A percentile compares a stretch with the other conserved stretches of the same genome.
These are phyloP conservation scores for Australoheros scitulus DNA, from an alignment of 2,113 vertebrate genomes.

Conservation along the genomic window DNA sequence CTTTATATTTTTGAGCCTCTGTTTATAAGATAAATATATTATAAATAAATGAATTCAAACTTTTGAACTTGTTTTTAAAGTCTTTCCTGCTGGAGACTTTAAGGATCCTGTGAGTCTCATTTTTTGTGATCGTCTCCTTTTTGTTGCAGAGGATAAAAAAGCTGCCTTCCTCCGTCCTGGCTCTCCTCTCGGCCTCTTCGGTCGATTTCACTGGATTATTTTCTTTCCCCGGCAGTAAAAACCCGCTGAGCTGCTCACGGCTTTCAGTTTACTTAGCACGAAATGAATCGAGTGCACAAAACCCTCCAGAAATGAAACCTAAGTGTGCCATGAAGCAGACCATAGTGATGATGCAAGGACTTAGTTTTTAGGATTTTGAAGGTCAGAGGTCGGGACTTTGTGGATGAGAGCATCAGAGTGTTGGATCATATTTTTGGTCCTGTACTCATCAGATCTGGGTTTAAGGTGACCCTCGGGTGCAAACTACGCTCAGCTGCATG, in stretches of 20 bases:
- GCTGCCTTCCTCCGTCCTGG: not conserved
- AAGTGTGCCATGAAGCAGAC: not conserved
- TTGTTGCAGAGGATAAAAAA: not conserved
- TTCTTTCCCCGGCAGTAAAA: not conserved
- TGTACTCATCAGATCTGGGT: too few species aligned
- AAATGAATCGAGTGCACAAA: not conserved
- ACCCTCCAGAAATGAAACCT: not conserved
- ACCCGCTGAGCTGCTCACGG: not conserved
- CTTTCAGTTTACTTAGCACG: not conserved
- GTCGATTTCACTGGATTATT: constrained; percentile 3
- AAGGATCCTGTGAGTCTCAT: not conserved
- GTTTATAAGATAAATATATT: too few species aligned
- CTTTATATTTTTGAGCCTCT: too few species aligned
- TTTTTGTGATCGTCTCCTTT: not conserved
- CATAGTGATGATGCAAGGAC: too few species aligned
- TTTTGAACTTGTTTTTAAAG: too few species aligned
- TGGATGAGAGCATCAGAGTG: not conserved
- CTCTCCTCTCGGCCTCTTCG: not conserved
- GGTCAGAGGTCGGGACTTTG: not conserved
- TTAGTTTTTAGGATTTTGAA: not conserved
- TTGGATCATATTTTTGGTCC: too few species aligned
- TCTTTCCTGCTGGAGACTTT: not conserved
- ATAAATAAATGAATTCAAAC: too few species aligned
- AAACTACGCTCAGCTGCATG: too few species aligned
- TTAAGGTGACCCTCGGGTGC: too few species aligned